These are phyloP conservation scores for Metopia argyrocephala DNA, from an alignment of 2,888 invertebrate species.

Conservation along the genomic window DNA sequence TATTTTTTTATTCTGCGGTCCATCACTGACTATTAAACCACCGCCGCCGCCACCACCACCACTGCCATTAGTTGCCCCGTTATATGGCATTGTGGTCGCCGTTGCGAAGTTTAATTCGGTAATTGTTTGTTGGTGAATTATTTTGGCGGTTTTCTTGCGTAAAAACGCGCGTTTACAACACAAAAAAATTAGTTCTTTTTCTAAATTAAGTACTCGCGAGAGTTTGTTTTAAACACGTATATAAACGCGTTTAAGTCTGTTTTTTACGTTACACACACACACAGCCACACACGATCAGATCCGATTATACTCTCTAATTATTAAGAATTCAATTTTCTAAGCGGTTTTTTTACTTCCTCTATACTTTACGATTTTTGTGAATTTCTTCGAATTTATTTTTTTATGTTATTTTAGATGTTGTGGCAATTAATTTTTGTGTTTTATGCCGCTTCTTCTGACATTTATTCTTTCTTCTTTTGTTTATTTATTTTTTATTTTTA, in stretches of 20 bases:
- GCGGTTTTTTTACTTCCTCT: background rate
- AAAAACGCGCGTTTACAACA: slow-evolving; percentile 22
- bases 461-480: background rate
- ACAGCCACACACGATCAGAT: too few species aligned
- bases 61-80: slow-evolving; percentile 77
- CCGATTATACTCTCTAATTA: background rate
- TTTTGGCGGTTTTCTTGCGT: slow-evolving; percentile 69
- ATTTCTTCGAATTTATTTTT: background rate
- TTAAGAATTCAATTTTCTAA: too few species aligned
- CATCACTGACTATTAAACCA: slow-evolving; percentile 75
- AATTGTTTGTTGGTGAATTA: slow-evolving; percentile 73
- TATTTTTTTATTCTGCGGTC: slow-evolving; percentile 78
- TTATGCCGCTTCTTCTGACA: background rate
- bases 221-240: slow-evolving; percentile 45
- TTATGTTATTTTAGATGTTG: background rate
- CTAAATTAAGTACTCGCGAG: too few species aligned
- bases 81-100: slow-evolving; percentile 76
- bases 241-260: background rate
- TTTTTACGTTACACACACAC: background rate
- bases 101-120: slow-evolving; percentile 71
- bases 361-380: background rate
- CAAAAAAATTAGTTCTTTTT: background rate
- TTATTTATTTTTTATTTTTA: background rate
- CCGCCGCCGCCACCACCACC: slow-evolving; percentile 75
- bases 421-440: background rate